Base-by-base conservation (phyloP, 1,140 invertebrate genomes). In the Euglossa dilemma region DNA sequence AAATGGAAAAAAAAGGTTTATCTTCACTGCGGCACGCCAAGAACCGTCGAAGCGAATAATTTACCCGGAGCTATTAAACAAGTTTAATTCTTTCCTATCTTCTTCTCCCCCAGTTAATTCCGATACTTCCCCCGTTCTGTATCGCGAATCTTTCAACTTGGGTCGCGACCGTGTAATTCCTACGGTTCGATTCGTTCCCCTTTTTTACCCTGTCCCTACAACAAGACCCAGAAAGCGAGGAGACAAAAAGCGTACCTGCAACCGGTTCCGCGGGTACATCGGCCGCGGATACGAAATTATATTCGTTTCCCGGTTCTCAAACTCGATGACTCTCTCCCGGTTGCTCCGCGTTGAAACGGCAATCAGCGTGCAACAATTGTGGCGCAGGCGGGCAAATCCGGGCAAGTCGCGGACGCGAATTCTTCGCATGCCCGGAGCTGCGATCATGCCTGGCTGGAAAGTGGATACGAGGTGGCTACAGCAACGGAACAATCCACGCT, bases 401-500 rank as follows among this genome's bases (percentile, higher is more conserved):
- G n/a, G 20, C 43, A n/a, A 47, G 20, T 45, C 12, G 66, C 2
- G 9, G 43, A 71, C 83, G 57, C 54, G 74, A 71, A 73, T 85
- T 83, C 71, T 77, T 85, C 56, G 50, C 54, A 47, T 70, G 54
- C 54, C 36, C 28, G 66, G 63, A 57, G 72, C 59, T 6, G 54
- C 64, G 23, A 47, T 47, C 52, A 18, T 11, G 11, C 5, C 28
- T 25, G 9, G 23, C 6, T 36, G 36, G 1, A 36, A 36, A 23
- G 57, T 16, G 18, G 52, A 25, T n/a, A 25, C 50, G 80, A 67
- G 70, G 28, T 8, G 45, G 36, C 28, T 28, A 57, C 36, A 25
- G 59, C 45, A 11, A 47, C 47, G 77, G 18, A 84, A 80, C 76
- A 79, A 84, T 81, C 59, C 36, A 47, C 4, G 50, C 36, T 63